Evolutionary conservation across 2,113 vertebrate species (phyloP).

Genomic region (Microtus ochrogaster): DNA sequence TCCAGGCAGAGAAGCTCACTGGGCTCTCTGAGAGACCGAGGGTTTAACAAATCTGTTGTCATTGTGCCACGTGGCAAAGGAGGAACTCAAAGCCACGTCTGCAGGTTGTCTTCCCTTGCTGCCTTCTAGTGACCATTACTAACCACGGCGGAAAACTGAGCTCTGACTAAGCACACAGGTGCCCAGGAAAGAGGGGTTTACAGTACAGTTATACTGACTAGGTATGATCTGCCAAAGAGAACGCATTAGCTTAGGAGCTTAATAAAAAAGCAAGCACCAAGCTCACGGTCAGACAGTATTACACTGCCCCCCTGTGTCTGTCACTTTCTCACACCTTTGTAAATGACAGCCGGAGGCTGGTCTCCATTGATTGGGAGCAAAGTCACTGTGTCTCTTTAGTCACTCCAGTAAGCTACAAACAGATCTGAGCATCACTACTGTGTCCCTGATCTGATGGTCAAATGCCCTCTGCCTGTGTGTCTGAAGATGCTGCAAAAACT

Average conservation of each 20-base stretch:
- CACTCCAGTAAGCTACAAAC: not conserved
- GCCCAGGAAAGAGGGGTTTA: not conserved
- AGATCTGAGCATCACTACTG: not conserved
- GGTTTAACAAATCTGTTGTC: not conserved
- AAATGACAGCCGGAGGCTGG: not conserved
- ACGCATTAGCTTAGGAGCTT: not conserved
- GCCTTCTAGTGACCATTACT: not conserved
- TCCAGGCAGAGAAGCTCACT: not conserved
- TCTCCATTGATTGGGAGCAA: not conserved
- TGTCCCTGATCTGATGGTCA: not conserved
- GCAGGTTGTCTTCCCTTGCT: not conserved
- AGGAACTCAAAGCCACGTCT: slow-evolving; percentile 23
- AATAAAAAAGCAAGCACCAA: slow-evolving; percentile 14
- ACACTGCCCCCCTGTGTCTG: slow-evolving; percentile 74
- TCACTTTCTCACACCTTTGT: slow-evolving; percentile 39
- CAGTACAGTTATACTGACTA: slow-evolving; percentile 1
- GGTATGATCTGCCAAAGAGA: not conserved
- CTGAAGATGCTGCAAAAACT: not conserved
- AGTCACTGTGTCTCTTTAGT: not conserved
- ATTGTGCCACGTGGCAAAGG: not conserved
- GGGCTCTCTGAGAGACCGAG: not conserved
- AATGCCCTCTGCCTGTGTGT: not conserved
- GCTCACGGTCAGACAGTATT: slow-evolving; percentile 11
- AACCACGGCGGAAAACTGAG: not conserved
- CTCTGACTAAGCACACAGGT: not conserved